phyloP scores from a whole-genome alignment of 2,888 invertebrate genomes.

The Pomacea canaliculata region DNA sequence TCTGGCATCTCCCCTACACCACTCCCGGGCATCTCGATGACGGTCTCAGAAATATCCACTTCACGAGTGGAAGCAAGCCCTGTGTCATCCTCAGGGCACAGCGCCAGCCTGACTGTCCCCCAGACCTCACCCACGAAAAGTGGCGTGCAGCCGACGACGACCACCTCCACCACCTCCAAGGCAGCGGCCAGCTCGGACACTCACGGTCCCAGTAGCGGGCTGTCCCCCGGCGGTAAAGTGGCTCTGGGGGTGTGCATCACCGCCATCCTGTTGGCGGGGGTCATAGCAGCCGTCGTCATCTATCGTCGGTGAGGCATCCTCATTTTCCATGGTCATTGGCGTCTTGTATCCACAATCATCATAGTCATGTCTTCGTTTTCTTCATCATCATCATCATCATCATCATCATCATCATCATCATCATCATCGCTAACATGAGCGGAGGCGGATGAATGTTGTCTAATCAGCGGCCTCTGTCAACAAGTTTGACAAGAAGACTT shows the following conservation, averaged over 20 bases:
- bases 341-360: not conserved
- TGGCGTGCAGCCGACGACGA: not conserved
- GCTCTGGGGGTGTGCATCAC: slow-evolving; percentile 20
- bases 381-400: no score
- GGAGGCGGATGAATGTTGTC: no score
- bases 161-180: not conserved
- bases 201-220: not conserved
- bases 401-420: no score
- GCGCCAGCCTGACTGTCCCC: not conserved
- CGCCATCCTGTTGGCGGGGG: slow-evolving; percentile 2
- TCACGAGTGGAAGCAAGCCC: not conserved
- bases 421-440: no score
- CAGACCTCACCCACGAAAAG: not conserved
- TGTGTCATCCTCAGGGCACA: not conserved
- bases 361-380: not conserved
- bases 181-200: not conserved
- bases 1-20: not conserved
- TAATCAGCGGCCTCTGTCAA: no score
- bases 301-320: slow-evolving; percentile 4
- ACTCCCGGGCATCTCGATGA: not conserved
- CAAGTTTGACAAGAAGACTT: no score
- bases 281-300: not conserved
- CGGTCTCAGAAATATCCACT: not conserved
- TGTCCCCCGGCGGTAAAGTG: slow-evolving; percentile 13
- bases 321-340: not conserved